phyloP scores from a whole-genome alignment of 2,797 vertebrate species.

The Lepilemur ruficaudatus region DNA sequence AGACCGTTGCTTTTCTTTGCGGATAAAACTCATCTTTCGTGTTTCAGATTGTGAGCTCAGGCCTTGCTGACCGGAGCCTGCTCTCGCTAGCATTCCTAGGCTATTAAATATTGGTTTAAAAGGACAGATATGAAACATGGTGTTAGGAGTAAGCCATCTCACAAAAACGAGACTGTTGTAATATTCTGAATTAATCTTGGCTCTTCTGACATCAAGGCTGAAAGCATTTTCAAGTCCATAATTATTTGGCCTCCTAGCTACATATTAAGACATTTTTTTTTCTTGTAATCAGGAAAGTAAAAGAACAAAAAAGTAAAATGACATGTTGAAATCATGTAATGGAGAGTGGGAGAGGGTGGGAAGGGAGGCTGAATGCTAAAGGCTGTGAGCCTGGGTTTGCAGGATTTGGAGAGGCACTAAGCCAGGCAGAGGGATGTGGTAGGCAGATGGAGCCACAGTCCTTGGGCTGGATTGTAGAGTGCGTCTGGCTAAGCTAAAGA shows the following conservation, averaged over 20 bases:
- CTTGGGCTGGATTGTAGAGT: background rate
- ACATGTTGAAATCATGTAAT: background rate
- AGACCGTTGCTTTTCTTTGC: conserved; percentile 14
- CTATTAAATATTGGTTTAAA: conserved; percentile 60
- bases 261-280: background rate
- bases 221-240: background rate
- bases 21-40: background rate
- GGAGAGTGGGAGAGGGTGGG: background rate
- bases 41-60: background rate
- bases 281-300: background rate
- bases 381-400: background rate
- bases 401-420: background rate
- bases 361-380: rapidly evolving
- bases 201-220: background rate
- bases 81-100: background rate
- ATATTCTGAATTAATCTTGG: background rate
- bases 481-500: background rate
- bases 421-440: background rate
- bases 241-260: background rate
- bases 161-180: background rate
- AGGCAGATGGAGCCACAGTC: background rate
- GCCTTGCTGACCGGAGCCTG: background rate
- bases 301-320: background rate
- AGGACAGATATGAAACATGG: background rate
- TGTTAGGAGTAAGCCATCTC: background rate